Evolutionary conservation across 2,888 invertebrate genomes (phyloP).

Genomic region (Eilema sororculum): DNA sequence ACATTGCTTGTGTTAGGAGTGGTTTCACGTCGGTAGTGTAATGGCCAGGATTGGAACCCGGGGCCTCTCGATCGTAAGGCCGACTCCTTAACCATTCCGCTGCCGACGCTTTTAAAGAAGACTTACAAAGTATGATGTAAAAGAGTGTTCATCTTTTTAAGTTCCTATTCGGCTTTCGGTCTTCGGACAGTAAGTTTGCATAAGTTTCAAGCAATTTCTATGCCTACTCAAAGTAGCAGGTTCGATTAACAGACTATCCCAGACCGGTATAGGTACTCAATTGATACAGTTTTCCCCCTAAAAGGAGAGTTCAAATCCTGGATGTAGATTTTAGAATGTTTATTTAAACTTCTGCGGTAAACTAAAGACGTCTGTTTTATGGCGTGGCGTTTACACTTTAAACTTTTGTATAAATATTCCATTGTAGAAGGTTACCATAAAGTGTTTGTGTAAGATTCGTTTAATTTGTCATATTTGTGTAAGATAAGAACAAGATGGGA

Average conservation of each 20-base stretch:
- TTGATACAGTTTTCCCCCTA: neutral
- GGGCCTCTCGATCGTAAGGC: no score
- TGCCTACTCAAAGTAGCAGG: neutral
- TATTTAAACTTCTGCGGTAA: conserved; percentile 19
- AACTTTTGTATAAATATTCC: conserved; percentile 44
- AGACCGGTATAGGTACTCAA: neutral
- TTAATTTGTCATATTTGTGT: conserved; percentile 81
- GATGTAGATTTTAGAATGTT: neutral
- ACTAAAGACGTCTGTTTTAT: conserved; percentile 24
- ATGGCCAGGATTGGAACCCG: no score
- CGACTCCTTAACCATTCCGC: no score
- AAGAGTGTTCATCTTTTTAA: no score
- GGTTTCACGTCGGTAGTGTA: no score
- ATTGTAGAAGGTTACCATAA: conserved; percentile 38
- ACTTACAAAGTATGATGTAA: no score
- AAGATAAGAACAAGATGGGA: conserved; percentile 79
- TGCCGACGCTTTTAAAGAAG: no score
- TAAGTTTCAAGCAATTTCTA: neutral
- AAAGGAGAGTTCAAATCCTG: neutral
- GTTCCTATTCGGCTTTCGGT: neutral
- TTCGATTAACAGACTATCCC: neutral
- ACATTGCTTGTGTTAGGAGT: no score
- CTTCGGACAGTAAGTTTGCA: no score
- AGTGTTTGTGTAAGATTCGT: conserved; percentile 59
- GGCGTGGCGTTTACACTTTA: conserved; percentile 27